phyloP scores from a whole-genome alignment of 2,797 vertebrate genomes.

The Amblyraja radiata region DNA sequence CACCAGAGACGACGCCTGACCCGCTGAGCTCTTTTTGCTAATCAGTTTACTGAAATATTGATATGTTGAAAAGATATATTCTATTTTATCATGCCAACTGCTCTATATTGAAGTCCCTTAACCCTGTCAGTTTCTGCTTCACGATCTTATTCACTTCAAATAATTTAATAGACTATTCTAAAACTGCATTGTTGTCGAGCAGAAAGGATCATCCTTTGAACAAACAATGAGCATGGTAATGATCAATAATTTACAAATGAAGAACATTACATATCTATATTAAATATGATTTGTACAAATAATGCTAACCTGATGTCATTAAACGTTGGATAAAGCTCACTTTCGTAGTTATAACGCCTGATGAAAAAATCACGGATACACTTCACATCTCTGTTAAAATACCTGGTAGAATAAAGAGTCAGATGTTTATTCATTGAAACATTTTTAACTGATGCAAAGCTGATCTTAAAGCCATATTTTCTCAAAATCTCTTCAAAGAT shows the following conservation, averaged over 20 bases:
- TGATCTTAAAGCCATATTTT: background rate
- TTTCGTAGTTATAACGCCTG: slow-evolving; percentile 80
- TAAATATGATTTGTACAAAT: background rate
- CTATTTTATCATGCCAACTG: background rate
- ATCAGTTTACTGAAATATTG: background rate
- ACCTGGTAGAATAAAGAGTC: slow-evolving; percentile 61
- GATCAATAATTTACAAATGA: background rate
- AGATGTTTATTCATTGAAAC: background rate
- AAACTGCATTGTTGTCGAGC: background rate
- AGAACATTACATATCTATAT: background rate
- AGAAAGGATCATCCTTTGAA: background rate
- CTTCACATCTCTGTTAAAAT: slow-evolving; percentile 94
- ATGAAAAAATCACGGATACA: slow-evolving; percentile 87
- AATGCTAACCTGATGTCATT: slow-evolving; percentile 74
- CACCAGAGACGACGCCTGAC: too few relatives aligned
- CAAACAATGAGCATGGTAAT: background rate
- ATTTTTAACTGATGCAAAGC: background rate
- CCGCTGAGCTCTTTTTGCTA: too few relatives aligned
- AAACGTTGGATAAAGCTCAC: slow-evolving; percentile 85
- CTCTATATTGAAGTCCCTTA: background rate
- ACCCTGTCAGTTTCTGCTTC: background rate
- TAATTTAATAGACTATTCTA: background rate
- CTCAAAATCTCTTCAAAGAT: background rate
- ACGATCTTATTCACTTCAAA: background rate
- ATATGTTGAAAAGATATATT: background rate